A percentile compares a stretch with the other conserved stretches of the same genome.
Conservation (phyloP, 2,113 vertebrate genomes). For the Nesogale talazaci region DNA sequence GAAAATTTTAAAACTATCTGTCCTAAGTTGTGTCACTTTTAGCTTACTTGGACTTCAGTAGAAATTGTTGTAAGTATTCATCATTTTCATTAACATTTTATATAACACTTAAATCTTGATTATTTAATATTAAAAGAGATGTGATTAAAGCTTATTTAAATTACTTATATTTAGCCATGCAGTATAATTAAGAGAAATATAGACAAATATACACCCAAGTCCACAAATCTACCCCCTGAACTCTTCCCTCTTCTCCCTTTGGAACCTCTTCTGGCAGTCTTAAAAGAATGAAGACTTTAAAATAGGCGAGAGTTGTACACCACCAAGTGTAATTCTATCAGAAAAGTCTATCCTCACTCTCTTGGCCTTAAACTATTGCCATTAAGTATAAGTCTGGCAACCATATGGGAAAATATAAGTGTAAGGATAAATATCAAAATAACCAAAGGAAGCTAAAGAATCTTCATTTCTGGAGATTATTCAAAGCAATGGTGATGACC, state of each 20-base stretch:
- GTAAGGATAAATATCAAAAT: slow-evolving; percentile 34
- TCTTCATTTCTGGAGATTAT: slow-evolving; percentile 21
- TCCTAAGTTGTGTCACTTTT: slow-evolving; percentile 1
- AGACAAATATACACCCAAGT: neutral
- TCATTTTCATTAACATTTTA: slow-evolving; percentile 24
- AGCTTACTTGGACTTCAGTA: slow-evolving; percentile 4
- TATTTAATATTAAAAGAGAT: slow-evolving; percentile 31
- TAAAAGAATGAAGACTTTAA: slow-evolving; percentile 40
- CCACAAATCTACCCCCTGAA: neutral
- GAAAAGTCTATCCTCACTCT: slow-evolving; percentile 26
- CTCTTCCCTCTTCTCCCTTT: neutral
- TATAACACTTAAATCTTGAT: slow-evolving; percentile 44
- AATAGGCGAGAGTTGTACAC: slow-evolving; percentile 17
- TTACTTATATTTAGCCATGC: neutral
- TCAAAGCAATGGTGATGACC: slow-evolving; percentile 33
- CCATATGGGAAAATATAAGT: neutral
- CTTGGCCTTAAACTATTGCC: neutral
- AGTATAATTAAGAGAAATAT: slow-evolving; percentile 25
- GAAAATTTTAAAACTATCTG: neutral
- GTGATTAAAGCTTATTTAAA: neutral
- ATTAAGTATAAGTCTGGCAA: neutral
- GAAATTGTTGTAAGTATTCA: slow-evolving; percentile 22
- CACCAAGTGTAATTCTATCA: slow-evolving; percentile 20
- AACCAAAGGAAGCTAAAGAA: slow-evolving; percentile 34
- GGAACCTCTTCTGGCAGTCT: neutral